A percentile compares a stretch with the other conserved stretches of the same genome.
Evolutionary conservation across 2,888 invertebrate genomes (phyloP).

Genomic region (Synanthedon andrenaeformis): DNA sequence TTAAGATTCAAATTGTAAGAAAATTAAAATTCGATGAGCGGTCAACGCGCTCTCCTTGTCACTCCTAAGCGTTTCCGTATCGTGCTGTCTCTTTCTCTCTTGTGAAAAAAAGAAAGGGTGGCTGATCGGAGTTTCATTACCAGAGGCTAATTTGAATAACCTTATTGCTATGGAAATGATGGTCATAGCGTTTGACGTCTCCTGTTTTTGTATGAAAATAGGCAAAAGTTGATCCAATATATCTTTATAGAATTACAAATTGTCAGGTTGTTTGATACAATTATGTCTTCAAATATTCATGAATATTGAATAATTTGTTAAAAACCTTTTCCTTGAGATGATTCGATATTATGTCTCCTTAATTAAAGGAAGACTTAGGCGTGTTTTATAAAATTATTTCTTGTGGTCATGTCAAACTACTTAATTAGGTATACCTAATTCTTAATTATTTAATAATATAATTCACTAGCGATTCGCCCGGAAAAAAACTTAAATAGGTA

Average conservation of each 20-base stretch:
- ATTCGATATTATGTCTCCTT: too few species aligned
- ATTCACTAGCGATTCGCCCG: too few species aligned
- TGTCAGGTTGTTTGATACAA: too few species aligned
- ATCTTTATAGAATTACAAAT: neutral
- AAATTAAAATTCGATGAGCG: conserved; percentile 68
- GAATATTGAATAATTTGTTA: too few species aligned
- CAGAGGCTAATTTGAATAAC: conserved; percentile 20
- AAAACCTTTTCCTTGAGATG: too few species aligned
- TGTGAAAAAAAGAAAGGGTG: conserved; percentile 39
- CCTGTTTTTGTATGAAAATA: conserved; percentile 1
- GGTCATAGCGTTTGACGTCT: conserved; percentile 19
- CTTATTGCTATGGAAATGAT: conserved; percentile 50
- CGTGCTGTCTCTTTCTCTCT: neutral
- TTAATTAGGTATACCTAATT: too few species aligned
- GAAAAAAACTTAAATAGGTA: too few species aligned
- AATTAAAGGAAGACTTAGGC: too few species aligned
- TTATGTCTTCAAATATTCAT: too few species aligned
- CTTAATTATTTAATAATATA: too few species aligned
- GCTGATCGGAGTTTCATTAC: conserved; percentile 40
- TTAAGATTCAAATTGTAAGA: conserved; percentile 71
- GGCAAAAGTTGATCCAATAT: neutral
- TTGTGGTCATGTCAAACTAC: too few species aligned
- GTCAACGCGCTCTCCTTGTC: conserved; percentile 42
- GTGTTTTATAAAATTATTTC: too few species aligned
- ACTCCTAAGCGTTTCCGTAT: conserved; percentile 3